Evolutionary conservation across 2,113 vertebrate species (phyloP).

Genomic region (Cebidichthys violaceus): DNA sequence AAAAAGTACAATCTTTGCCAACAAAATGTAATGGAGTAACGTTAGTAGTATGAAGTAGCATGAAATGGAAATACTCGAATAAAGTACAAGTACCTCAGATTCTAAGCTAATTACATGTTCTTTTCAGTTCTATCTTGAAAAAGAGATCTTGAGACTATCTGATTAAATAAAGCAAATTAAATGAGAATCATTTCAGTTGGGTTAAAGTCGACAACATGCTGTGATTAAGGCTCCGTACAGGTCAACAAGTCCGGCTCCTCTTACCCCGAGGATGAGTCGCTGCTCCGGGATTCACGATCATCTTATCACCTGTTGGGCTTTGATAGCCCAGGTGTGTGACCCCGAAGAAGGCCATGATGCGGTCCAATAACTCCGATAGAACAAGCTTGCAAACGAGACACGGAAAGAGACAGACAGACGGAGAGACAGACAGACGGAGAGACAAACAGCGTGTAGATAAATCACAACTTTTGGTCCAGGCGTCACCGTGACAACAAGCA

Average conservation of each 20-base stretch:
- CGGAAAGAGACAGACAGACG: background rate
- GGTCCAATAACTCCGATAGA: background rate
- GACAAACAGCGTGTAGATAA: background rate
- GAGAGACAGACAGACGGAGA: background rate
- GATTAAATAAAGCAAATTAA: too few species aligned
- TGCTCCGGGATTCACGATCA: slow-evolving; percentile 39
- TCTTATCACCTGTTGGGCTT: slow-evolving; percentile 77
- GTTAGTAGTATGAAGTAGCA: too few species aligned
- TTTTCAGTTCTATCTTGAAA: too few species aligned
- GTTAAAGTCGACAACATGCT: too few species aligned
- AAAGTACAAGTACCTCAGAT: too few species aligned
- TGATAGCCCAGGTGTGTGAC: slow-evolving; percentile 83
- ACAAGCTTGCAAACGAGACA: background rate
- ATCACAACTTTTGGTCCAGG: slow-evolving; percentile 35
- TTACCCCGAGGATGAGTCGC: slow-evolving; percentile 45
- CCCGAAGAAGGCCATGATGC: slow-evolving; percentile 85
- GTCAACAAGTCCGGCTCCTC: slow-evolving; percentile 2
- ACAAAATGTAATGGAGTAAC: too few species aligned
- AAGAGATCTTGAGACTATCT: too few species aligned
- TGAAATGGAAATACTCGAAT: too few species aligned
- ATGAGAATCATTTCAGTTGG: too few species aligned
- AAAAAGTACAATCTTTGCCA: too few species aligned
- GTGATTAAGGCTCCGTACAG: too few species aligned
- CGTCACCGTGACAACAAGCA: slow-evolving; percentile 55
- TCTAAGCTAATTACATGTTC: too few species aligned